Conservation (phyloP, 2,888 invertebrate genomes). For the Ichneumoninae sp. region DNA sequence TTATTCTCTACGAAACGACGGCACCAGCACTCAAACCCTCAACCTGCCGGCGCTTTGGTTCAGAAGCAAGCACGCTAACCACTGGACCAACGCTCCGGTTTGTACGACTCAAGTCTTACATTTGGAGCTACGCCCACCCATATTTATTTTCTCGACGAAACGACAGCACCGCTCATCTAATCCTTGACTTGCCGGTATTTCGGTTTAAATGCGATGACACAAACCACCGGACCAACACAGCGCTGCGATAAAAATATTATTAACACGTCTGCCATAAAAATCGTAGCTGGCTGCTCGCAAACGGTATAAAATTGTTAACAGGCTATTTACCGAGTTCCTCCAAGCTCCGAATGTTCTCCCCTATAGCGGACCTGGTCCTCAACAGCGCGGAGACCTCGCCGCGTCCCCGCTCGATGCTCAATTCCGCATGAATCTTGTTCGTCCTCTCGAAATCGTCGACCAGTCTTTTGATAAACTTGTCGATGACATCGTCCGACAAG, state of each 20-base stretch:
- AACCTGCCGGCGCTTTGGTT: too few relatives aligned
- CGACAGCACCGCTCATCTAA: too few relatives aligned
- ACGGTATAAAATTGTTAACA: not conserved
- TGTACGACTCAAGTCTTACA: too few relatives aligned
- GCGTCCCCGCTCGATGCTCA: conserved; percentile 60
- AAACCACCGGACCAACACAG: not conserved
- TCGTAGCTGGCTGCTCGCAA: not conserved
- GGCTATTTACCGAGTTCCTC: conserved; percentile 87
- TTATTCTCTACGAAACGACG: not conserved
- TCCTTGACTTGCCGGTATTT: too few relatives aligned
- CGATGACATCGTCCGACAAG: conserved; percentile 62
- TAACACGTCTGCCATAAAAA: not conserved
- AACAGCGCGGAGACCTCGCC: conserved; percentile 81
- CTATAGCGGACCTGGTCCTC: conserved; percentile 86
- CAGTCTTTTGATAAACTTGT: conserved; percentile 73
- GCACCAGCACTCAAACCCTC: not conserved
- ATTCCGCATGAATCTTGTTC: conserved; percentile 35
- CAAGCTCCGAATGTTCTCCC: conserved; percentile 87
- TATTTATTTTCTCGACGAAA: too few relatives aligned
- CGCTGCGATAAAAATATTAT: too few relatives aligned
- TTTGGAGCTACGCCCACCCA: too few relatives aligned
- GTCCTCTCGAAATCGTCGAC: conserved; percentile 63
- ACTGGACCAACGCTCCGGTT: too few relatives aligned
- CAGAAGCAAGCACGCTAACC: too few relatives aligned
- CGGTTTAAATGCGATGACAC: too few relatives aligned